Evolutionary conservation across 2,113 vertebrate species (phyloP).

Genomic region (Carassius auratus): DNA sequence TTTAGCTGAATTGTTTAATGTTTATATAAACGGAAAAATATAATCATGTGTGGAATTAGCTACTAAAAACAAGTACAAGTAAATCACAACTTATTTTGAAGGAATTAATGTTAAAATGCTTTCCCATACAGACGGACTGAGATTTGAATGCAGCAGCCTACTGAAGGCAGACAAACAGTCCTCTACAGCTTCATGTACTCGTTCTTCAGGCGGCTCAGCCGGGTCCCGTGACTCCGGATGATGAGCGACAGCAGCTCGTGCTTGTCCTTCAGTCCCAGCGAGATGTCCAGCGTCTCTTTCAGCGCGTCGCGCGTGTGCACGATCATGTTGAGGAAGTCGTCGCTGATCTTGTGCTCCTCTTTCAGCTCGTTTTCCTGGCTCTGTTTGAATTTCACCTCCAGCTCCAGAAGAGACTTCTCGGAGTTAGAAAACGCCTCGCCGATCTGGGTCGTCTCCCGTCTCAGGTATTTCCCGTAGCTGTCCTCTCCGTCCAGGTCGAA

Average conservation of each 20-base stretch:
- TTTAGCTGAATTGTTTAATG: too few species aligned
- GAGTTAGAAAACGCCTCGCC: conserved; percentile 92
- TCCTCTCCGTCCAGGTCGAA: conserved; percentile 96
- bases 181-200: conserved; percentile 85
- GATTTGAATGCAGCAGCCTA: not conserved
- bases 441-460: conserved; percentile 90
- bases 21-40: too few species aligned
- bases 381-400: conserved; percentile 96
- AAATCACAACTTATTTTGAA: not conserved
- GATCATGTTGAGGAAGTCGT: conserved; percentile 90
- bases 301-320: conserved; percentile 87
- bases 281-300: conserved; percentile 87
- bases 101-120: not conserved
- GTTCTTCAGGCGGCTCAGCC: conserved; percentile 89
- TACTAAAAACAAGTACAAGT: not conserved
- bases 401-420: conserved; percentile 91
- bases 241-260: conserved; percentile 93
- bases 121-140: not conserved
- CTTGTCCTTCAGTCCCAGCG: conserved; percentile 89
- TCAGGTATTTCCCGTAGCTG: conserved; percentile 90
- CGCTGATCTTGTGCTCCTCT: conserved; percentile 85
- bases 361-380: conserved; percentile 87
- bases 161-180: not conserved
- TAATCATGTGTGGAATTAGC: not conserved
- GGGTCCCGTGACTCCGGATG: conserved; percentile 91